These are phyloP conservation scores for Garra rufa DNA, from an alignment of 2,113 vertebrate genomes.

Conservation along the genomic window DNA sequence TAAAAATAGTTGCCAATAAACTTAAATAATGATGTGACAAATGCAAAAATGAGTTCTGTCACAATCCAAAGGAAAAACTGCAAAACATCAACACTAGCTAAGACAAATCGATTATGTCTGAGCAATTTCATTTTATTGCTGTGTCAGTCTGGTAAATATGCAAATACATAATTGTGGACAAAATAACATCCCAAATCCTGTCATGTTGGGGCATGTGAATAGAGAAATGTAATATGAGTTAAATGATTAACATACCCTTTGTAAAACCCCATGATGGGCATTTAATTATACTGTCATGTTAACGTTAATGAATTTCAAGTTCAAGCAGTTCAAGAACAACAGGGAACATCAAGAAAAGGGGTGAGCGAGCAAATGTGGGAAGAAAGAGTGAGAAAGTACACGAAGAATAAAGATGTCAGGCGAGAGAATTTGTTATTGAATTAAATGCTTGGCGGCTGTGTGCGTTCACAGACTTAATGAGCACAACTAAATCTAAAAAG, in stretches of 20 bases:
- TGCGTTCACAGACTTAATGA: not conserved
- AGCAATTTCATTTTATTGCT: not conserved
- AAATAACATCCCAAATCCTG: not conserved
- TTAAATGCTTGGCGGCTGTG: too few species aligned
- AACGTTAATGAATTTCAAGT: not conserved
- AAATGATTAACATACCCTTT: not conserved
- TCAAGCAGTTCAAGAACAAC: not conserved
- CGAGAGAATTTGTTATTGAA: not conserved
- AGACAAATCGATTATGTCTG: not conserved
- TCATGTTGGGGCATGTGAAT: not conserved
- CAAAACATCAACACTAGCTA: not conserved
- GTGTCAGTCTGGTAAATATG: not conserved
- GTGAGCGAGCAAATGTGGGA: not conserved
- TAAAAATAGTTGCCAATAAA: not conserved
- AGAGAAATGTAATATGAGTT: not conserved
- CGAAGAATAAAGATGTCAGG: not conserved
- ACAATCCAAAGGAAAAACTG: not conserved
- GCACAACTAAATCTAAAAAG: not conserved
- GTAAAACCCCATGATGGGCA: not conserved
- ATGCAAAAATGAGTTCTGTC: too few species aligned
- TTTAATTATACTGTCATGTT: constrained; percentile 8
- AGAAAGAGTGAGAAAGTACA: constrained; percentile 6
- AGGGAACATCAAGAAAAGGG: not conserved
- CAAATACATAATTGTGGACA: not conserved
- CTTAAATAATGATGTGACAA: not conserved